Base-by-base conservation (phyloP, 2,113 vertebrate species). In the Scatophagus argus region DNA sequence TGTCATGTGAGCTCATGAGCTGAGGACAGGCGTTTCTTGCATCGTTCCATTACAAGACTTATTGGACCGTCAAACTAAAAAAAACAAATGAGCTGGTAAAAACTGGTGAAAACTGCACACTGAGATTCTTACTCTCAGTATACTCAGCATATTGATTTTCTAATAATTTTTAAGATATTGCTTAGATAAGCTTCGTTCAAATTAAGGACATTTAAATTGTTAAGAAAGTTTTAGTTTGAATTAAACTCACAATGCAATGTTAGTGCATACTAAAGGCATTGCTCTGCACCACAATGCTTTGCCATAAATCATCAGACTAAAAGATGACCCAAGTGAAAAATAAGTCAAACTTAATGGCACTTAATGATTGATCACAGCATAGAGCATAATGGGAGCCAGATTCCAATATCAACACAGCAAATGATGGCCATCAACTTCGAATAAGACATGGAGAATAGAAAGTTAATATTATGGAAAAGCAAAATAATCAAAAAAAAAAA, bases 401-500 rank as follows among this genome's bases (percentile, higher is more conserved):
- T 61, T 85, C 75, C 85, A 89, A 54, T 66, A 82, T 90, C 83
- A 91, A 85, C 85, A 85, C 16, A 77, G 44, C 55, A 84, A 87
- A 83, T 68, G 64, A 76, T 77, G 41, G 55, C 59, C 25, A 83
- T 87, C 74, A 82, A 52, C 64, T 19, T 25, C 61, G 3, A 70
- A 56, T 51, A 65, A 88, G 25, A 67, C 16, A 69, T 46, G 34
- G 46, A 44, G 7, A 63, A 63, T 21, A 31, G 38, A 82, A 58
- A 49, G 77, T 74, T 38, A 34, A 31, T 56, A 21, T 34, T 63
- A 54, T 9, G 2, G 52, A 41, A 64, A 47, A 6, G 11, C 11
- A 23, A 44, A 60, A 36, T n/a, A 43, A 32, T 38, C 17, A 19
- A 11, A 12, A 41, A 6, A 41, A 6, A 60, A 68, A 60, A 36